Conservation (phyloP, 2,797 vertebrate species). For the Hyperoplus immaculatus region DNA sequence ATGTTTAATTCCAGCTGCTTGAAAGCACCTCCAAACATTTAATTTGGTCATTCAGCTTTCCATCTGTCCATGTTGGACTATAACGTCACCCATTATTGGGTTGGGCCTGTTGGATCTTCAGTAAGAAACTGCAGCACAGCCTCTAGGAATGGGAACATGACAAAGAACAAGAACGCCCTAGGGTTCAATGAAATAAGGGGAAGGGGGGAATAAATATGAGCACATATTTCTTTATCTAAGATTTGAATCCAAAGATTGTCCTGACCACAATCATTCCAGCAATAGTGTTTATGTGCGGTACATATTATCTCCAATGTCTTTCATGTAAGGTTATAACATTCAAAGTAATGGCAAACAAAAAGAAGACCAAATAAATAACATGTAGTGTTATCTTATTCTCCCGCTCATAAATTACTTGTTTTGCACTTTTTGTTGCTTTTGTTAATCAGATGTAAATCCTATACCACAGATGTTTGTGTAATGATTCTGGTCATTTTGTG, state of each 20-base stretch:
- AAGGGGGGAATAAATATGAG: too few relatives aligned
- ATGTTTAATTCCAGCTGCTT: slow-evolving; percentile 54
- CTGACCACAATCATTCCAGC: not conserved
- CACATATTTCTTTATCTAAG: not conserved
- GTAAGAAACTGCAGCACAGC: slow-evolving; percentile 19
- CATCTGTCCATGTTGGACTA: slow-evolving; percentile 57
- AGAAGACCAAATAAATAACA: not conserved
- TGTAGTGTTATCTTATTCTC: not conserved
- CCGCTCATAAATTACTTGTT: slow-evolving; percentile 23
- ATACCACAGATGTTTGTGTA: not conserved
- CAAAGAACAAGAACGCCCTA: not conserved
- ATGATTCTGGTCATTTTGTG: slow-evolving; percentile 21
- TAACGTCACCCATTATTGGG: slow-evolving; percentile 26
- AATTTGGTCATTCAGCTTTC: slow-evolving; percentile 71
- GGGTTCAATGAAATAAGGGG: not conserved
- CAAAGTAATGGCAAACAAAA: not conserved
- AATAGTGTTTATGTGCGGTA: not conserved
- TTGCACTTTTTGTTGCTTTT: slow-evolving; percentile 5
- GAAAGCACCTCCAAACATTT: slow-evolving; percentile 48
- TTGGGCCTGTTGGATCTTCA: slow-evolving; percentile 21
- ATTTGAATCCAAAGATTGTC: not conserved
- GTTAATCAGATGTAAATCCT: slow-evolving; percentile 30
- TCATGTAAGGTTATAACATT: not conserved
- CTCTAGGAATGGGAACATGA: not conserved
- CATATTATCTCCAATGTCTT: not conserved